Evolutionary conservation across 1,140 invertebrate species (phyloP), one percentile per base, ranked within the genome.

Genomic region (Drosophila asahinai): DNA sequence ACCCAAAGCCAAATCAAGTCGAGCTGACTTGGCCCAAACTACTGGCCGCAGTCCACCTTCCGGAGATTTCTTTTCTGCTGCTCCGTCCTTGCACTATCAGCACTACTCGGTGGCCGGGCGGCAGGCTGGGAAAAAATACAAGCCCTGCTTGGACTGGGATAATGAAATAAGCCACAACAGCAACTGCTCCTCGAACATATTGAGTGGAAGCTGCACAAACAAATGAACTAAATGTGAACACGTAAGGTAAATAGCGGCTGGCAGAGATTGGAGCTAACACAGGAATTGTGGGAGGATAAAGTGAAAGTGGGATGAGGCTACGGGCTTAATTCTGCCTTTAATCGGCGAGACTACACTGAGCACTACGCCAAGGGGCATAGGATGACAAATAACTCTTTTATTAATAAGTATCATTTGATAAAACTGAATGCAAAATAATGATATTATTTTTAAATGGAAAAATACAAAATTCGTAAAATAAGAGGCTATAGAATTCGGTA

Each of bases 211-310:
- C 59, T 78, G 67, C 30, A 79, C 75, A 80, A 77, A 72, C 83
- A 87, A 87, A 83, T 89, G 77, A 89, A 87, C 84, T 83, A 84
- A 77, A 80, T 64, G 74, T 78, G 81, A 72, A 68, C 86, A 87
- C 84, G 81, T 87, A 81, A 89, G 86, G 79, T 81, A 87, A 87
- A 89, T 70, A 77, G 77, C 47, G 57, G 51, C 45, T 48, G 15
- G 30, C 25, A 40, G 30, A 72, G 67, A 73, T 72, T 57, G 68
- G 15, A 40, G 22, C 60, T 36, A 30, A 54, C 19, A n/a, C 4
- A 60, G 52, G n/a, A 15, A 22, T 11, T 55, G 19, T n/a, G 22
- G n/a, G n/a, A 61, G 58, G 27, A 42, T 25, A 33, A 22, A 43
- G 11, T 17, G 36, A 33, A 8, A 22, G 3, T 27, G 12, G 22